Base-by-base conservation (phyloP, 2,888 invertebrate genomes). In the Protula sp. region DNA sequence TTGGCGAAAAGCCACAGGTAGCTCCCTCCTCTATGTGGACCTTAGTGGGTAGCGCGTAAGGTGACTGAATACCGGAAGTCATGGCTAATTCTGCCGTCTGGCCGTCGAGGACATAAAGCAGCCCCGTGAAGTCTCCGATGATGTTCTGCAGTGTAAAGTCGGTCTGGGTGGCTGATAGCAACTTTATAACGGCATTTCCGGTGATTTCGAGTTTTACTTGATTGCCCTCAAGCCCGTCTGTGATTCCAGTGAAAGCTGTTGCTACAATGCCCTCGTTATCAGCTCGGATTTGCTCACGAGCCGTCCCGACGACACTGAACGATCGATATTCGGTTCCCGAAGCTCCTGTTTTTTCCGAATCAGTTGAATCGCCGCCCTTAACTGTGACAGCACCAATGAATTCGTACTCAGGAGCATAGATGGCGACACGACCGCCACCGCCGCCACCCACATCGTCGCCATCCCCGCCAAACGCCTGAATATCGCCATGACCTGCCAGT, bases 341-440 rank as follows among this genome's bases (percentile, higher is more conserved):
- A 22, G 71, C 73, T 29, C 72, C 73, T n/a, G n/a, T n/a, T n/a
- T n/a, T n/a, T n/a, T n/a, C n/a, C 30, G 54, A 31, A 3, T 55
- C 47, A 4, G 56, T 31, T 9, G 67, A 70, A 3, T 29, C 26
- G 1, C 73, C 73, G 29, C 73, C 73, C 52, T 56, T 55, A 2
- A 69, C 58, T 14, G 53, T 50, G 1, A 64, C 14, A 28, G 47
- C 48, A 3, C 70, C 73, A 52, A 57, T 55, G 59, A 70, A 73
- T 14, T 30, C 30, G 5, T 63, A 60, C 45, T 67, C 52, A 1
- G 58, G 27, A n/a, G 61, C 65, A 31, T 57, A 29, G 5, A 71
- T 59, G 0, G 65, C 57, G n/a, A 70, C 60, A 47, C 72, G 61
- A 22, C 73, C 71, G 47, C 72, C 69, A 48, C 69, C 66, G n/a